Evolutionary conservation across 2,113 vertebrate species (phyloP), one percentile per base, ranked within the genome.

Genomic region (Dissostichus mawsoni): DNA sequence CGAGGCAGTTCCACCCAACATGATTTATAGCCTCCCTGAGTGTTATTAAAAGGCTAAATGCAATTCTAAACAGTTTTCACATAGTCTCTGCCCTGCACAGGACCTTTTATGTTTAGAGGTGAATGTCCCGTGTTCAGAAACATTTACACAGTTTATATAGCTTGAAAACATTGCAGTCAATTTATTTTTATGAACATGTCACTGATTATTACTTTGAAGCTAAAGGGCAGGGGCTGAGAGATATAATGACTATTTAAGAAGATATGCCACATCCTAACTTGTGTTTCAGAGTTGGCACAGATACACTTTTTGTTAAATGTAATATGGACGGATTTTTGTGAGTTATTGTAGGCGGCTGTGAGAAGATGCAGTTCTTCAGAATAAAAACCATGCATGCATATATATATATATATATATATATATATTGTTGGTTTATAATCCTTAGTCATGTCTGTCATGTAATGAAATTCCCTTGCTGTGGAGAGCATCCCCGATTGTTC

Each of bases 31-130:
- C 82, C 84, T 89, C 58, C 75, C 82, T 79, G 84, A 90, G 92
- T 92, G 83, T 92, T 94, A 93, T 93, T 92, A 93, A 94, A 93
- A 80, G 84, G 76, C 85, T 92, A 92, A 91, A 90, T 76, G 85
- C 82, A 79, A 91, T 77, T 89, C 70, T 82, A 91, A 90, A 91
- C 87, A 91, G 11, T 87, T 80, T 88, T 88, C 83, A 79, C 83
- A 62, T 52, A 69, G 72, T 48, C 5, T 13, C 73, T 76, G 84
- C 87, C 74, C 82, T 64, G 81, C 82, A 74, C 52, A 86, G 65
- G 80, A 88, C 80, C 84, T 86, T 87, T 79, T 76, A 87, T 76
- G 82, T 74, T 61, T 80, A 68, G 76, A 65, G 77, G 84, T 87
- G 82, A 86, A 87, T 48, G 64, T 56, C 62, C 62, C 25, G 16